Base-by-base conservation (phyloP, 2,797 vertebrate genomes). In the Phalanger gymnotis region DNA sequence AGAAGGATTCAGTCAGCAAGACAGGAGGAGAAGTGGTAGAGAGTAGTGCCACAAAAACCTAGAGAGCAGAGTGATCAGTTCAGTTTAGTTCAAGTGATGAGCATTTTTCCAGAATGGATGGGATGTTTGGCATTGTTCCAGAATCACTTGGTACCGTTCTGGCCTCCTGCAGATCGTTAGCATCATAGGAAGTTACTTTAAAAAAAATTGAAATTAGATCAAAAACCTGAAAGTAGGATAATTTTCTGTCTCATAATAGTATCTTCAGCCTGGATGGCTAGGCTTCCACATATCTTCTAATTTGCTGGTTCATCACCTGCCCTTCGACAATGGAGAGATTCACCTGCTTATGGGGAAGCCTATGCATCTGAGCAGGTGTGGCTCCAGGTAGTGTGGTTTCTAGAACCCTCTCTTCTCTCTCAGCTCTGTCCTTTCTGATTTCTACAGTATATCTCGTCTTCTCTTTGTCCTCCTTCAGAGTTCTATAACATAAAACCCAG, bases 201-300 rank as follows among this genome's bases (percentile, higher is more conserved):
- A 47, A 87, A 87, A 81, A 55, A 89, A 30, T 6, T 19, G 95
- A 96, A 57, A 90, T 57, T 87, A 91, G 81, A 56, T 3, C 91
- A 92, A 61, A 92, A 89, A 91, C 28, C 53, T 90, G 73, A 93
- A 90, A 56, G 22, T 87, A 27, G 73, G 3, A 81, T 51, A 47
- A 40, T 51, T 87, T 87, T 81, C 40, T 87, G 40, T 51, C 22
- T 47, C 73, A 51, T 27, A 87, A 27, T 47, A 51, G 40, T 51
- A 51, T 87, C 40, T 87, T 87, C 51, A 51, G 7, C 40, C 22
- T 51, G 66, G n/a, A 16, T 73, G 40, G 19, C 19, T 40, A 40
- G 34, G 5, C 51, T 47, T 58, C 93, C 61, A n/a, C 5, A 0
- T 22, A 40, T 90, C 25, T 73, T 47, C 5, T 40, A 27, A 40